Evolutionary conservation across 2,888 invertebrate genomes (phyloP), one percentile per base, ranked within the genome.

Genomic region (Spicauda simplicius): DNA sequence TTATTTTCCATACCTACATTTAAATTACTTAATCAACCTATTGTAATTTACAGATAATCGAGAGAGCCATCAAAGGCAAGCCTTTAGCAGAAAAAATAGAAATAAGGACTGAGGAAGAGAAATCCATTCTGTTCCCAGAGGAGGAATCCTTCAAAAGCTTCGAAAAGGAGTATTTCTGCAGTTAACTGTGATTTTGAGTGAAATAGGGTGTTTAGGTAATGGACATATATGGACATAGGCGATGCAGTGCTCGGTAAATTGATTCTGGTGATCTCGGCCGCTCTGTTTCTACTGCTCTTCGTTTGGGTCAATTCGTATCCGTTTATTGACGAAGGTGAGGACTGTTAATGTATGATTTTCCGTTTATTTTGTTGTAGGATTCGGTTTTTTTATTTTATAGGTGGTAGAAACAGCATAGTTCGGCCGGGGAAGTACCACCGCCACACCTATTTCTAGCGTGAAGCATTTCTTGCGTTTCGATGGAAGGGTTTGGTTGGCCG

Each of bases 241-340:
- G 95, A 95, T 86, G 91, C 94, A 52, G 84, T 90, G 71, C 82
- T 94, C 68, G 96, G 96, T 61, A 94, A 94, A 86, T 72, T 94
- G 60, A 85, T 95, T 72, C 86, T 96, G 74, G 88, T 93, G 70
- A 74, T 90, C 4, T 94, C 94, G 5, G 81, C 93, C 6, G 79
- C 88, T 12, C 76, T 94, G 64, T 95, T 95, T 76, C 73, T 94
- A 0, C 92, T 95, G 76, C 93, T 95, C 71, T 94, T 95, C 45
- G 83, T 95, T 68, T 96, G 96, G 96, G 86, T 96, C 18, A 94
- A 96, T 68, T 94, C 95, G 56, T 92, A 96, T 75, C 96, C 96
- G 1, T 96, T 96, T 77, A 94, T 96, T 76, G 94, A 94, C 79
- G 90, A 94, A 90, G 94, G 96, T 92, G 79, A 82, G 80, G n/a